Evolutionary conservation across 2,888 invertebrate species (phyloP), one percentile per base, ranked within the genome.

Genomic region (Andrena hattorfiana): DNA sequence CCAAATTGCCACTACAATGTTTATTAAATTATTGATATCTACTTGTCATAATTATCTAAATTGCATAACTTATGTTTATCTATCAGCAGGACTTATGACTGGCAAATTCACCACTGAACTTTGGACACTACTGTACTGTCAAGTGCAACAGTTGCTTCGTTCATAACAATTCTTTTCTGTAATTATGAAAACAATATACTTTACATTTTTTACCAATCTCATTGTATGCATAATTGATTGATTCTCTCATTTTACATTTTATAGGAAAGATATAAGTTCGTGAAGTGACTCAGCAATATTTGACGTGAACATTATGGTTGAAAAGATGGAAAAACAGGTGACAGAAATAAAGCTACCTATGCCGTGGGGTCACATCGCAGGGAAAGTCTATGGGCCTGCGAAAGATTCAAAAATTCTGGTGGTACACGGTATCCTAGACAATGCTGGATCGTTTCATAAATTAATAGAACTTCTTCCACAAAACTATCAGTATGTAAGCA

Each of bases 311-410:
- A 79, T 35, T 8, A 81, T 69, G 77, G n/a, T 10, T 2, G 8
- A 26, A 35, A 16, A 1, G 16, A 6, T 1, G 1, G 20, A 60
- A 8, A 64, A 10, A 7, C 26, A 68, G 35, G 54, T 10, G 32
- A 78, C 67, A 59, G 95, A 95, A 91, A 90, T 95, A 91, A 92
- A 90, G 74, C 90, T 96, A 2, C 86, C 93, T 0, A 95, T 95
- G 0, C 95, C 96, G 3, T 96, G 96, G 96, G 96, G 96, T 59
- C 94, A 95, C 82, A 89, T 96, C 51, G 94, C 95, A 83, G 94
- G 95, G 94, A 94, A 94, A 94, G 71, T 92, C 3, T 92, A 92
- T 85, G 94, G 94, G 10, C 83, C 88, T 7, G 87, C 91, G 8
- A 81, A 91, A 26, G 75, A 92, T 83, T 49, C 88, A 89, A 73